Percentiles rank a stretch among this genome's conserved stretches.
phyloP scores from a whole-genome alignment of 1,140 invertebrate genomes.

The Aphis craccivora region DNA sequence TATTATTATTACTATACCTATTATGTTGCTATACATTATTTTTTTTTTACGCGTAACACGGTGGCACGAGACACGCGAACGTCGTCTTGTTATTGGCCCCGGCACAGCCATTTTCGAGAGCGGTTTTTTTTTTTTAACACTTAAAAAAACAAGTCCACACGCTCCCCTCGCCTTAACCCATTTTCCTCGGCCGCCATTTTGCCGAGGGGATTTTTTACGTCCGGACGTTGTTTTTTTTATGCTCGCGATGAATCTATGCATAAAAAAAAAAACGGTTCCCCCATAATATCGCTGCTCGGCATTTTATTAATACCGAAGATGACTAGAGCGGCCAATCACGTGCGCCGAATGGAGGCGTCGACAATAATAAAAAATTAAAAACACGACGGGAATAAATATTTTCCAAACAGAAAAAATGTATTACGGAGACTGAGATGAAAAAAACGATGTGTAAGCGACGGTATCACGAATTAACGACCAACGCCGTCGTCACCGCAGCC shows the following conservation, averaged over 20 bases:
- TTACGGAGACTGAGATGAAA: background rate
- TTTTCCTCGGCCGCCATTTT: conserved; percentile 45
- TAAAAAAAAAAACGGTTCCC: conserved; percentile 33
- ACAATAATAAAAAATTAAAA: background rate
- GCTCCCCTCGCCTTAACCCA: conserved; percentile 41
- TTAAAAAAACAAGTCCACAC: conserved; percentile 14
- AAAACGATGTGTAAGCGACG: background rate
- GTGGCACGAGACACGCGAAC: background rate
- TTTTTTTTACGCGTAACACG: conserved; percentile 22
- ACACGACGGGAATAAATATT: background rate
- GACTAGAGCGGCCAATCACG: background rate
- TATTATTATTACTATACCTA: background rate
- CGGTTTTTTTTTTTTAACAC: conserved; percentile 22
- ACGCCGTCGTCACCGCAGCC: background rate
- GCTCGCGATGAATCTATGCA: background rate
- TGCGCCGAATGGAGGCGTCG: background rate
- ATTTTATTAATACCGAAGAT: background rate
- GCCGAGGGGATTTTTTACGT: conserved; percentile 42
- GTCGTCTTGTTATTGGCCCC: conserved; percentile 27
- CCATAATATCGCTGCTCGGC: background rate
- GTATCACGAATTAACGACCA: background rate
- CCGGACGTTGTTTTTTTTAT: conserved; percentile 22
- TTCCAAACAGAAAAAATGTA: conserved; percentile 13
- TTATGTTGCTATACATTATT: background rate
- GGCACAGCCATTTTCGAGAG: conserved; percentile 38